Evolutionary conservation across 2,113 vertebrate species (phyloP).

Genomic region (Bubo scandiacus): DNA sequence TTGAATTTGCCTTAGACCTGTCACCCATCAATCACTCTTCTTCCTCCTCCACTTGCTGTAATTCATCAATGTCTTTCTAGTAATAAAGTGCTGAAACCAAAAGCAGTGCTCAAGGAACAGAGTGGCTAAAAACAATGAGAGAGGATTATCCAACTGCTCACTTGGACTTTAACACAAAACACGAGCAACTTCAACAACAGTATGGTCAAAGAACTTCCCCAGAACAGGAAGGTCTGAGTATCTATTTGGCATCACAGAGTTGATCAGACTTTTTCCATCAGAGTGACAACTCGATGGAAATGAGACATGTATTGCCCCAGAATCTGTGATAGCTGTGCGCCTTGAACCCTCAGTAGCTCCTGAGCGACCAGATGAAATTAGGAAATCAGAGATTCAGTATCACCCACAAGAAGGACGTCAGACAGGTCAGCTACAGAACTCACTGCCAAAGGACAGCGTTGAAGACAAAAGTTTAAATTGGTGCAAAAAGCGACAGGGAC

Average conservation of each 20-base stretch:
- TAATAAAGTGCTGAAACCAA: background rate
- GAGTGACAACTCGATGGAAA: background rate
- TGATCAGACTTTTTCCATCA: background rate
- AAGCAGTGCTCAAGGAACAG: background rate
- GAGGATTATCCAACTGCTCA: background rate
- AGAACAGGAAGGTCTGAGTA: background rate
- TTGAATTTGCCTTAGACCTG: background rate
- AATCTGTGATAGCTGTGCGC: fast-evolving
- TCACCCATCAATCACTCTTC: slow-evolving; percentile 6
- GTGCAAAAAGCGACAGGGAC: background rate
- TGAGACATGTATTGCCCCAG: background rate
- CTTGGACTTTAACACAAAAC: background rate
- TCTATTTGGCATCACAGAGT: background rate
- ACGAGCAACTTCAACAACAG: background rate
- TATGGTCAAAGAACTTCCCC: background rate
- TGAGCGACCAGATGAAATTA: background rate
- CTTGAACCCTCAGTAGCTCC: background rate
- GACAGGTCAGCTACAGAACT: background rate
- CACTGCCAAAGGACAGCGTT: background rate
- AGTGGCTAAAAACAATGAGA: background rate
- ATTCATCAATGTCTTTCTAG: slow-evolving; percentile 25
- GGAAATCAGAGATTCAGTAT: background rate
- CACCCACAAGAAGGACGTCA: background rate
- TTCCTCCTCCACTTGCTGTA: background rate
- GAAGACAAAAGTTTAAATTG: background rate